Evolutionary conservation across 1,140 invertebrate genomes (phyloP).

Genomic region (Solen grandis): DNA sequence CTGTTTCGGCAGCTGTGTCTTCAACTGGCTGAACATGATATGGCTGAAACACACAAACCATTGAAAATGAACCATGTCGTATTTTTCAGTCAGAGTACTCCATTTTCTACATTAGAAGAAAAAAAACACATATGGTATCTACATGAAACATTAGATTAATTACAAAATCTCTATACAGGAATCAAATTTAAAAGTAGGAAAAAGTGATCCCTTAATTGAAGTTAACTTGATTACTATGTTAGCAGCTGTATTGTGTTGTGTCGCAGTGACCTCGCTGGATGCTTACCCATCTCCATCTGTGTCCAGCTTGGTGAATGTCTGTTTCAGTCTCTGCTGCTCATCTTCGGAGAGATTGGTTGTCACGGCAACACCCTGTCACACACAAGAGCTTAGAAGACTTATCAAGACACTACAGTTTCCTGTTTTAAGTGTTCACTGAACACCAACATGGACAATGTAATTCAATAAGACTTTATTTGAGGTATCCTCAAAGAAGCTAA

Average conservation of each 20-base stretch:
- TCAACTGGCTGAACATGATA: constrained; percentile 68
- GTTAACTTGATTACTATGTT: neutral
- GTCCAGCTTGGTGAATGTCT: constrained; percentile 69
- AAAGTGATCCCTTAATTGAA: no score
- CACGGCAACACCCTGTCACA: constrained; percentile 61
- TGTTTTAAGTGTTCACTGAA: neutral
- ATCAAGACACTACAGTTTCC: no score
- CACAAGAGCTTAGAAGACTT: neutral
- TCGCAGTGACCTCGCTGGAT: no score
- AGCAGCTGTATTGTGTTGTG: neutral
- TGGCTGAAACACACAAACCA: constrained; percentile 62
- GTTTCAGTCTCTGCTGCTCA: constrained; percentile 60
- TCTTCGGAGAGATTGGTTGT: constrained; percentile 58
- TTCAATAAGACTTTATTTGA: neutral
- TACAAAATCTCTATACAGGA: no score
- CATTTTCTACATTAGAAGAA: neutral
- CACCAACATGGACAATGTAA: neutral
- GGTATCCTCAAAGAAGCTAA: no score
- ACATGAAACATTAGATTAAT: no score
- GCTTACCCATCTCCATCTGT: constrained; percentile 73
- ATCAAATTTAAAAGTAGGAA: no score
- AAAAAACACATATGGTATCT: neutral
- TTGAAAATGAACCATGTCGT: neutral
- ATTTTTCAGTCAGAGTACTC: neutral
- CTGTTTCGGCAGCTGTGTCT: constrained; percentile 67